phyloP scores from a whole-genome alignment of 2,797 vertebrate genomes.

The Propithecus perrieri region DNA sequence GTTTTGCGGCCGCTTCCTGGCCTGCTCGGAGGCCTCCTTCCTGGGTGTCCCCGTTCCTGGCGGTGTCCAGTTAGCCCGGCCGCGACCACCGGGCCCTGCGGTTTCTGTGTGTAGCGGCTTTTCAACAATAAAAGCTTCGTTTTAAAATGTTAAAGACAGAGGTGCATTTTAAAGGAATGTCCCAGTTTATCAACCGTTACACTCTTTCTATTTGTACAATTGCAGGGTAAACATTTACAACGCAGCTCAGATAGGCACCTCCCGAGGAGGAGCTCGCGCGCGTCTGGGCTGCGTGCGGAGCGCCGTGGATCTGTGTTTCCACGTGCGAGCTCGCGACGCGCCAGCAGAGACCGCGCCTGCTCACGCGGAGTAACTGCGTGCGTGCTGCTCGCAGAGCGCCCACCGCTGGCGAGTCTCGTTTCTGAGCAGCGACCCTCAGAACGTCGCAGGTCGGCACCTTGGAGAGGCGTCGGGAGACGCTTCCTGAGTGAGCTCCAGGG shows the following conservation, averaged over 20 bases:
- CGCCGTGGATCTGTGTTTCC: accelerated
- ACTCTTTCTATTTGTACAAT: accelerated
- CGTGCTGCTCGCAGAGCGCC: accelerated
- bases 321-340: accelerated
- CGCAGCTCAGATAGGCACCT: accelerated
- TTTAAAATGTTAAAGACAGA: neutral
- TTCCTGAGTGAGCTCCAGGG: neutral
- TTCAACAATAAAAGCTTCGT: neutral
- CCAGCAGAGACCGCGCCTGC: accelerated
- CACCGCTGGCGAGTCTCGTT: accelerated
- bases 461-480: neutral
- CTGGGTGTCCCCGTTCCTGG: accelerated
- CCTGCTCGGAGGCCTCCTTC: accelerated
- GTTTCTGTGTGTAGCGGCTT: accelerated
- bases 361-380: accelerated
- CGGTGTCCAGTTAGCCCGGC: accelerated
- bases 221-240: neutral
- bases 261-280: accelerated
- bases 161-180: neutral
- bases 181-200: accelerated
- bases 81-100: accelerated
- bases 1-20: accelerated
- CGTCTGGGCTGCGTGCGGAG: accelerated
- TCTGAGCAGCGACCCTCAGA: neutral
- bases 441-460: accelerated